These are phyloP conservation scores for Tiaroga cobitis DNA, from an alignment of 2,797 vertebrate genomes.

Conservation along the genomic window DNA sequence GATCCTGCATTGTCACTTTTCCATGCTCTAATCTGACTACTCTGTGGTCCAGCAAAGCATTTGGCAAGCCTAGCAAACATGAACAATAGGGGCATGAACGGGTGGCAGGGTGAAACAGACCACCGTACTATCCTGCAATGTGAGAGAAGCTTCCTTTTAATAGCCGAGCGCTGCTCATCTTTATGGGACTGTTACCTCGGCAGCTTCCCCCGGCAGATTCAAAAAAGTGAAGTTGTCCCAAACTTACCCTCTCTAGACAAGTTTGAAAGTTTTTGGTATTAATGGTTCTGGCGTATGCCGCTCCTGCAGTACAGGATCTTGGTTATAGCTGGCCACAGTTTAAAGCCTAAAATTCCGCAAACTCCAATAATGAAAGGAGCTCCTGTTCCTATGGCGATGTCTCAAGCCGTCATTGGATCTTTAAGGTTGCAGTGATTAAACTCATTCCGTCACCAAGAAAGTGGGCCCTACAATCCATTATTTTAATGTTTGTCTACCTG, in stretches of 20 bases:
- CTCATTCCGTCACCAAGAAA: conserved; percentile 17
- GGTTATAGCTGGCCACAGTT: conserved; percentile 71
- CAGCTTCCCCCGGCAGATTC: conserved; percentile 62
- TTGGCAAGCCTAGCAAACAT: conserved; percentile 80
- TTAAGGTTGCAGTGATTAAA: conserved; percentile 1
- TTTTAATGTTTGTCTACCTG: conserved; percentile 36
- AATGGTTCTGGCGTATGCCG: conserved; percentile 65
- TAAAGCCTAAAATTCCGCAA: conserved; percentile 73
- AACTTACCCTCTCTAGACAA: conserved; percentile 56
- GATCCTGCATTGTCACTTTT: conserved; percentile 85
- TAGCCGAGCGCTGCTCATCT: conserved; percentile 55
- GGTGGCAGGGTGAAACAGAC: conserved; percentile 71
- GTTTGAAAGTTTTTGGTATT: conserved; percentile 56
- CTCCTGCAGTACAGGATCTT: conserved; percentile 68
- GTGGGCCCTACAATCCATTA: conserved; percentile 8
- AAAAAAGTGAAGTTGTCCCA: conserved; percentile 58
- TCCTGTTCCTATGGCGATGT: conserved; percentile 64
- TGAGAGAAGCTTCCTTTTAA: conserved; percentile 64
- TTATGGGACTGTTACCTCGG: conserved; percentile 69
- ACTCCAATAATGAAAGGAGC: conserved; percentile 69
- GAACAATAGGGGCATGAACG: conserved; percentile 78
- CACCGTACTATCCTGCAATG: conserved; percentile 68
- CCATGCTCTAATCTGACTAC: conserved; percentile 81
- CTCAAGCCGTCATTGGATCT: conserved; percentile 56
- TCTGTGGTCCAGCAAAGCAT: conserved; percentile 78